These are phyloP conservation scores for Pogonocichla stellata DNA, from an alignment of 2,113 vertebrate genomes.

Conservation along the genomic window DNA sequence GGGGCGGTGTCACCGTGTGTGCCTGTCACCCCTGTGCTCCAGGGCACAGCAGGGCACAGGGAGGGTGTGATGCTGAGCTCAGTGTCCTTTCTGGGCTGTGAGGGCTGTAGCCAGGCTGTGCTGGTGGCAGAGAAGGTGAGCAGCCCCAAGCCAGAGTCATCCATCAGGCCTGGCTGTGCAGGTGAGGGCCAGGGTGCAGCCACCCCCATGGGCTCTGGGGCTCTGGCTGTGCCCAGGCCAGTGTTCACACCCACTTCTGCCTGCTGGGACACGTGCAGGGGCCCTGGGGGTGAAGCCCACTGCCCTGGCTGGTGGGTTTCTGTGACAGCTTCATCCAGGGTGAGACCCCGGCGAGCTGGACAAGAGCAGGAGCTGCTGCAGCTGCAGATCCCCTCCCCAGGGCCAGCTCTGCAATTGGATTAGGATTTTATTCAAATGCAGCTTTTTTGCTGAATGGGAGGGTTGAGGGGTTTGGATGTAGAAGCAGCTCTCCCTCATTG, in stretches of 20 bases:
- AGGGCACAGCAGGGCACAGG: background rate
- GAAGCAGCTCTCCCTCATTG: background rate
- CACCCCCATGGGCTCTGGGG: fast-evolving
- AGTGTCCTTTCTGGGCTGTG: background rate
- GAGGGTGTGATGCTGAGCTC: fast-evolving
- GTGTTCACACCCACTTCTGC: background rate
- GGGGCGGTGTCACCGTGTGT: fast-evolving
- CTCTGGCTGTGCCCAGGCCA: background rate
- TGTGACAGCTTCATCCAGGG: background rate
- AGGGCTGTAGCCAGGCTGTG: background rate
- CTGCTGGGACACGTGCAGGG: background rate
- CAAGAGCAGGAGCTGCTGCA: background rate
- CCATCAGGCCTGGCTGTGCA: background rate
- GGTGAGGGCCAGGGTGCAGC: fast-evolving
- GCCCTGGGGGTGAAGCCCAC: fast-evolving
- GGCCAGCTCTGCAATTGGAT: constrained; percentile 38
- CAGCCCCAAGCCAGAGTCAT: background rate
- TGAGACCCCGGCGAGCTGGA: background rate
- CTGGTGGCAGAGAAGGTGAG: background rate
- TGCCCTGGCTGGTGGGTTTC: background rate
- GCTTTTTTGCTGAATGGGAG: constrained; percentile 10
- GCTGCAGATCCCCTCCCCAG: background rate
- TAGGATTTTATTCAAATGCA: constrained; percentile 44
- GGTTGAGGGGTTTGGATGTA: constrained; percentile 19
- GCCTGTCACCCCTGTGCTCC: background rate